phyloP scores from a whole-genome alignment of 1,140 invertebrate genomes.

The Rhagoletis zephyria region DNA sequence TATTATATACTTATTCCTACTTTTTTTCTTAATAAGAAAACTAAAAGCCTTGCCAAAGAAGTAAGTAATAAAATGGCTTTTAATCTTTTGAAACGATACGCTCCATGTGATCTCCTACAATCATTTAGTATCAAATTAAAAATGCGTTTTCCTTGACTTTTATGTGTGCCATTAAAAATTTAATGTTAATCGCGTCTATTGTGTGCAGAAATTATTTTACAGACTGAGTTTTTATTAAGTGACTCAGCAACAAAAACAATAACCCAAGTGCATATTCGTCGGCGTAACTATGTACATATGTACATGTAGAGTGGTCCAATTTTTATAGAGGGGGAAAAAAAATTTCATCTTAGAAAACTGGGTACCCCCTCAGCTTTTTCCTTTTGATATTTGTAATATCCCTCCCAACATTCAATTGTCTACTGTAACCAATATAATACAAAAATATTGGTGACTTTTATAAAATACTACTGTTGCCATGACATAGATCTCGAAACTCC shows the following conservation, averaged over 20 bases:
- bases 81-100: background rate
- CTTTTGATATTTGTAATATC: too few relatives aligned
- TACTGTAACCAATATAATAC: too few relatives aligned
- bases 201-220: conserved; percentile 43
- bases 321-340: too few relatives aligned
- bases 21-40: background rate
- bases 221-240: conserved; percentile 18
- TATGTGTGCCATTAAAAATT: conserved; percentile 9
- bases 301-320: too few relatives aligned
- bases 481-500: too few relatives aligned
- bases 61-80: background rate
- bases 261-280: background rate
- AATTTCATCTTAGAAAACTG: too few relatives aligned
- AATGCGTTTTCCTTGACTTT: conserved; percentile 20
- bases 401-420: too few relatives aligned
- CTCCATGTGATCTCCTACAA: conserved; percentile 20
- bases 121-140: conserved; percentile 51
- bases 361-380: too few relatives aligned
- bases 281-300: too few relatives aligned
- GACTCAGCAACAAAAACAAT: background rate
- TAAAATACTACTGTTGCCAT: too few relatives aligned
- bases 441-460: too few relatives aligned
- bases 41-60: background rate
- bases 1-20: background rate
- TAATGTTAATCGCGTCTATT: conserved; percentile 10